Conservation (phyloP, 2,888 invertebrate species). For the Thumatha senex region DNA sequence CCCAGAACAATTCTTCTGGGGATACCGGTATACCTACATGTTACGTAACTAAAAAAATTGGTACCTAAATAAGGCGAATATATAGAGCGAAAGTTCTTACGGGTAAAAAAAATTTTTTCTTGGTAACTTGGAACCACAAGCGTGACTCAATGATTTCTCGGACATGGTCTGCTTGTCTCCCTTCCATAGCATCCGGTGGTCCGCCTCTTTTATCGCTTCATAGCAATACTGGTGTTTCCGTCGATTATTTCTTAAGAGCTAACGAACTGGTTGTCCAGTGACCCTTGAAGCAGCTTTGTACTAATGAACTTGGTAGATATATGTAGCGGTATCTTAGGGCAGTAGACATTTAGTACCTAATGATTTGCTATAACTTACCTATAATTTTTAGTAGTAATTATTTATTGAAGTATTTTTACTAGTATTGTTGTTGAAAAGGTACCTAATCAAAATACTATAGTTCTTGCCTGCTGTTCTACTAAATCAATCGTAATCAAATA, state of each 20-base stretch:
- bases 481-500: too few relatives aligned
- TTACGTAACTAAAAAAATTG: too few relatives aligned
- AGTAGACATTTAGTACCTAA: not conserved
- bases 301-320: conserved; percentile 13
- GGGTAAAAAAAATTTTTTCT: conserved; percentile 2
- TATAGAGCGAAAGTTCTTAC: not conserved
- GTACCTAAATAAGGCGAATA: not conserved
- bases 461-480: too few relatives aligned
- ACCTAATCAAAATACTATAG: too few relatives aligned
- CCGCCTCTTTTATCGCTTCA: conserved; percentile 50
- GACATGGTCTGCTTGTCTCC: conserved; percentile 71
- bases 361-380: too few relatives aligned
- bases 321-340: not conserved
- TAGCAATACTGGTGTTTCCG: conserved; percentile 49
- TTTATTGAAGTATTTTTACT: not conserved
- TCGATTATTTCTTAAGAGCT: conserved; percentile 60
- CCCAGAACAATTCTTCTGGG: too few relatives aligned
- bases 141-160: conserved; percentile 37
- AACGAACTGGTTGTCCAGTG: conserved; percentile 60
- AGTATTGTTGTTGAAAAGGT: too few relatives aligned
- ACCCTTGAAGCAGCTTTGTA: conserved; percentile 51
- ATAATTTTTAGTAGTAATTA: not conserved
- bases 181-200: conserved; percentile 48
- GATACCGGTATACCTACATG: too few relatives aligned
- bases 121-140: conserved; percentile 19